These are phyloP conservation scores for Ornithoptera priamus DNA, from an alignment of 2,888 invertebrate species.

Conservation along the genomic window DNA sequence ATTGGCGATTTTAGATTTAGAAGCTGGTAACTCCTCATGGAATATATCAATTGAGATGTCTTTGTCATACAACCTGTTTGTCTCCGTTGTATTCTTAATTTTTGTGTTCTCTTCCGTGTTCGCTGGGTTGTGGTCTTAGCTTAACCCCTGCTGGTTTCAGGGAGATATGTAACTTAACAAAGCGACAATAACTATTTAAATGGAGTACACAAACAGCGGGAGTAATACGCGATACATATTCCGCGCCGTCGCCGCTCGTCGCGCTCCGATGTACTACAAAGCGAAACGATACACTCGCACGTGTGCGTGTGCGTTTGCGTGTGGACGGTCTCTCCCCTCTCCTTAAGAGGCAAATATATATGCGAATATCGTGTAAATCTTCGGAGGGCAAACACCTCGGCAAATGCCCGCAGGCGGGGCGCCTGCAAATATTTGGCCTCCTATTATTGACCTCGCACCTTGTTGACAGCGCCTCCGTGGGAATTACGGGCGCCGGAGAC, in stretches of 20 bases:
- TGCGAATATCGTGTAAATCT: slow-evolving; percentile 40
- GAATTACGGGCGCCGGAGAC: slow-evolving; percentile 37
- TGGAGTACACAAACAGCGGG: neutral
- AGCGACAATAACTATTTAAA: neutral
- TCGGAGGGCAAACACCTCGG: slow-evolving; percentile 50
- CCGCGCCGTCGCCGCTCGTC: neutral
- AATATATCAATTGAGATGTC: no score
- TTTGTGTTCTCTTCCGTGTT: no score
- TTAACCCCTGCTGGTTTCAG: no score
- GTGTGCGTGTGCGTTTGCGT: neutral
- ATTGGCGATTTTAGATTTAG: no score
- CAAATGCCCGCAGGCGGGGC: slow-evolving; percentile 47
- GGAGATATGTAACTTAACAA: neutral
- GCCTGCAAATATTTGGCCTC: slow-evolving; percentile 67
- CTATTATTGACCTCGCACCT: slow-evolving; percentile 71
- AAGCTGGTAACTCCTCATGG: no score
- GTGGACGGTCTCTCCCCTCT: neutral
- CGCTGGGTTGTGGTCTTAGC: no score
- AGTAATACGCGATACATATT: neutral
- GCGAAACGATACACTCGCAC: neutral
- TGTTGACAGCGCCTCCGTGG: slow-evolving; percentile 36
- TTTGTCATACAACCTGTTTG: no score
- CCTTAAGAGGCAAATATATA: slow-evolving; percentile 36
- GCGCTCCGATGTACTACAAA: slow-evolving; percentile 2
- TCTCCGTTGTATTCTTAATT: no score